A percentile compares a stretch with the other conserved stretches of the same genome.
Conservation (phyloP, 2,797 vertebrate species). For the Falco peregrinus region DNA sequence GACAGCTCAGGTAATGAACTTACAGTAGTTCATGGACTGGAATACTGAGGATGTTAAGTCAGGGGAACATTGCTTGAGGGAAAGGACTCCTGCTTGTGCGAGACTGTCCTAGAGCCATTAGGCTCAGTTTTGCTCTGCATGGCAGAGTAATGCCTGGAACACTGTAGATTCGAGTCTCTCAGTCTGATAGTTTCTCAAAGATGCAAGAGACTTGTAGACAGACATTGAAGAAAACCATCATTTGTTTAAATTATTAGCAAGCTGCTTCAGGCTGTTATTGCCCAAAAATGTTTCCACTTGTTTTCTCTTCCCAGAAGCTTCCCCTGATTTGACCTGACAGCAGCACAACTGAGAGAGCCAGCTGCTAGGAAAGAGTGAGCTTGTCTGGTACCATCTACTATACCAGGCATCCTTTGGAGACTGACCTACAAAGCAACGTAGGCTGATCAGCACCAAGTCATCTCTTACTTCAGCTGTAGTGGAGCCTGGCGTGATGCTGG, state of each 20-base stretch:
- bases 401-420: slow-evolving; percentile 63
- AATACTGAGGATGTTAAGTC: background rate
- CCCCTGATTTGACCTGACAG: slow-evolving; percentile 80
- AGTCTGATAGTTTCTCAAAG: background rate
- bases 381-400: slow-evolving; percentile 29
- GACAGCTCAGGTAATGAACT: background rate
- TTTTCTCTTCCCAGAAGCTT: slow-evolving; percentile 71
- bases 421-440: background rate
- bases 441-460: background rate
- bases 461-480: background rate
- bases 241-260: background rate
- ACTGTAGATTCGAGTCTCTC: background rate
- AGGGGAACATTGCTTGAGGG: background rate
- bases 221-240: background rate
- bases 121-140: background rate
- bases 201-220: background rate
- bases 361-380: slow-evolving; percentile 58
- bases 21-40: background rate
- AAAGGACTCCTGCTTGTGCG: background rate
- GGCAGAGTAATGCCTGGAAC: background rate
- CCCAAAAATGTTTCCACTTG: background rate
- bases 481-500: background rate
- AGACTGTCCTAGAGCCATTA: background rate
- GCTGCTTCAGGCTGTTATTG: background rate
- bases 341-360: slow-evolving; percentile 74